Conservation (phyloP, 2,888 invertebrate species). For the Romanomermis culicivorax region DNA sequence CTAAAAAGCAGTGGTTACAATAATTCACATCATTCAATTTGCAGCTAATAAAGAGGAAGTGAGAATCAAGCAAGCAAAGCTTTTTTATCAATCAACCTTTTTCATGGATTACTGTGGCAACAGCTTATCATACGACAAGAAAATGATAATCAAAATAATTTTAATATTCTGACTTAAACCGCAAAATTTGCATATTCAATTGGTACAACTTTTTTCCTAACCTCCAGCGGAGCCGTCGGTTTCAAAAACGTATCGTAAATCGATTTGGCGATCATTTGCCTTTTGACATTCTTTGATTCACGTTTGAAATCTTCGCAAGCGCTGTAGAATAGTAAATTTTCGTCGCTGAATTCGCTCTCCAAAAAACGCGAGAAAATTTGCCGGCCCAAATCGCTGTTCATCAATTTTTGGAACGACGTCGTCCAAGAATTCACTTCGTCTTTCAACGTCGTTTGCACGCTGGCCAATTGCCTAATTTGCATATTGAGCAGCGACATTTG, state of each 20-base stretch:
- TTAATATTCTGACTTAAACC: no score
- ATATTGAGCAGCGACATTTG: background rate
- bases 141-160: no score
- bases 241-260: background rate
- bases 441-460: background rate
- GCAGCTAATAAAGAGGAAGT: no score
- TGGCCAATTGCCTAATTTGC: background rate
- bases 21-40: no score
- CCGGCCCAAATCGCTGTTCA: background rate
- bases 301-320: conserved; percentile 4
- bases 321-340: conserved; percentile 1
- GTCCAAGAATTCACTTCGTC: background rate
- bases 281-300: background rate
- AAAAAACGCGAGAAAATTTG: conserved; percentile 1
- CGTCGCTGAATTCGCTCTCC: conserved; percentile 4
- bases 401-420: background rate
- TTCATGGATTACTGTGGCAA: no score
- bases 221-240: conserved; percentile 1
- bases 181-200: no score
- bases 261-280: background rate
- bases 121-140: no score
- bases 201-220: no score
- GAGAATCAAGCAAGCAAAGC: no score
- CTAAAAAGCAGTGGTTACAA: no score
- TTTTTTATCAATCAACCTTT: no score